Conservation (phyloP, 2,113 vertebrate genomes). For the Triplophysa tibetana region DNA sequence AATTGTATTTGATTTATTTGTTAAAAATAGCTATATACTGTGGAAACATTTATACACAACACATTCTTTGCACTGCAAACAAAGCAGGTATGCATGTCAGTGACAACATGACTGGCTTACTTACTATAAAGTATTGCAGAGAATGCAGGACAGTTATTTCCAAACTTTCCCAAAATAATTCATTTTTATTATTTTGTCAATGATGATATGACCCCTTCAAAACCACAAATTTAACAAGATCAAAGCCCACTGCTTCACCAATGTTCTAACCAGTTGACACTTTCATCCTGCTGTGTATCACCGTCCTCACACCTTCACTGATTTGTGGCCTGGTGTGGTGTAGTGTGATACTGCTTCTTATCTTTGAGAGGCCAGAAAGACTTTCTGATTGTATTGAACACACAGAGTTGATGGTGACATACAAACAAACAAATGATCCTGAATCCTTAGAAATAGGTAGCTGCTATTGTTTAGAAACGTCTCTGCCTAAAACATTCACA, state of each 20-base stretch:
- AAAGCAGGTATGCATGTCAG: too few species aligned
- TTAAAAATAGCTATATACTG: too few species aligned
- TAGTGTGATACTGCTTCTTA: slow-evolving; percentile 12
- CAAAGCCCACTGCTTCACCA: background rate
- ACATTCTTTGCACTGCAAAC: too few species aligned
- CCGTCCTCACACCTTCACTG: background rate
- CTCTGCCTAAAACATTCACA: background rate
- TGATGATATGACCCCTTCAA: background rate
- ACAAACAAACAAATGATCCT: slow-evolving; percentile 9
- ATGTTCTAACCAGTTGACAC: background rate
- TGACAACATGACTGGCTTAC: too few species aligned
- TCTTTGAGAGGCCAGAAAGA: slow-evolving; percentile 13
- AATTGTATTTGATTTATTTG: too few species aligned
- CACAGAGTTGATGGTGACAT: background rate
- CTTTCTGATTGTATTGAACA: slow-evolving; percentile 2
- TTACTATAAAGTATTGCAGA: too few species aligned
- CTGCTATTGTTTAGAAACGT: slow-evolving; percentile 5
- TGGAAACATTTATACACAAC: too few species aligned
- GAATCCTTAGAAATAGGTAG: background rate
- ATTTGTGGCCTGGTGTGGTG: slow-evolving; percentile 10
- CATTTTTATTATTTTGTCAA: too few species aligned
- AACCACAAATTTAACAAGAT: slow-evolving; percentile 24
- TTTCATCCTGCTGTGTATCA: slow-evolving; percentile 10
- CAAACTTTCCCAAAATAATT: too few species aligned
- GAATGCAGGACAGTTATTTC: too few species aligned